Conservation (phyloP, 2,888 invertebrate species). For the Cremastobaeus sp. region DNA sequence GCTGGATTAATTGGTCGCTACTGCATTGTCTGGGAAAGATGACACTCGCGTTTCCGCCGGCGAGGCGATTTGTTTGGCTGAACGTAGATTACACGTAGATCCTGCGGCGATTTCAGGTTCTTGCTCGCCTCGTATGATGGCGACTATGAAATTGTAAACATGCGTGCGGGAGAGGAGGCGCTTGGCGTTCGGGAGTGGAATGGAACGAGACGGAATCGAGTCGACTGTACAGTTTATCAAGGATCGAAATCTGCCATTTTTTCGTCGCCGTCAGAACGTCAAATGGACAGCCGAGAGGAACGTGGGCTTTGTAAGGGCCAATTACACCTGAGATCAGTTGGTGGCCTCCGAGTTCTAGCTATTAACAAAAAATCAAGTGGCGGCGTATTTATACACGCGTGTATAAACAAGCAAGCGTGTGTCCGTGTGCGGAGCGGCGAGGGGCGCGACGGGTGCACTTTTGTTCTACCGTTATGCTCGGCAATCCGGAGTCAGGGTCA, state of each 20-base stretch:
- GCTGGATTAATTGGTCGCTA: no score
- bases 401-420: conserved; percentile 37
- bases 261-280: neutral
- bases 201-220: no score
- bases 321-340: conserved; percentile 32
- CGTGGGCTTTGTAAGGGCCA: conserved; percentile 13
- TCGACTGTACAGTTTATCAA: neutral
- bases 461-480: conserved; percentile 63
- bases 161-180: no score
- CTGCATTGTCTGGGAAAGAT: no score
- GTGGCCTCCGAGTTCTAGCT: conserved; percentile 24
- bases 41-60: no score
- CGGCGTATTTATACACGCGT: conserved; percentile 27
- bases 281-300: conserved; percentile 4
- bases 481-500: conserved; percentile 66
- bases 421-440: conserved; percentile 13
- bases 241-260: conserved; percentile 4
- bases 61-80: no score
- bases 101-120: no score
- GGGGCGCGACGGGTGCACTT: conserved; percentile 39
- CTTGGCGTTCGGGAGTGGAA: no score
- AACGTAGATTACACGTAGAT: neutral
- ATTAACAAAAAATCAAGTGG: conserved; percentile 36
- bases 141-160: no score
- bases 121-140: no score